Evolutionary conservation across 2,888 invertebrate species (phyloP), one percentile per base, ranked within the genome.

Genomic region (Nymphalis polychloros): DNA sequence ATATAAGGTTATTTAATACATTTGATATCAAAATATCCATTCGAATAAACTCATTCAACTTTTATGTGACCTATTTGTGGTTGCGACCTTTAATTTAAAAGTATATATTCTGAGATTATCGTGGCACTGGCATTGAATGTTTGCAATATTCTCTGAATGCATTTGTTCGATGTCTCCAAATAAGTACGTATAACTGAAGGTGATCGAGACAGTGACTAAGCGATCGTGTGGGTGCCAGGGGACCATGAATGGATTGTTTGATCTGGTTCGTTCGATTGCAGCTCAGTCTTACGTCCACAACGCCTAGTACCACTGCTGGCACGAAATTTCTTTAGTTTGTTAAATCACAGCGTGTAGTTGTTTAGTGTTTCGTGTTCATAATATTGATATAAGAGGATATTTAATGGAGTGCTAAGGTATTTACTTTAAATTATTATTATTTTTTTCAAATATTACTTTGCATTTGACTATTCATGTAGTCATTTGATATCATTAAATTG

Each of bases 101-200:
- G 27, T 55, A 23, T 23, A 61, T 55, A 67, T 65, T 59, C 64
- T 10, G 20, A 65, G 65, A 67, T 55, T 50, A 55, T 47, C 31
- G 61, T 62, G 60, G 55, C 8, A 59, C 72, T 80, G 87, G 76
- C 87, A 89, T 88, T 88, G 89, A 81, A 76, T 77, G 79, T 76
- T 79, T 76, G 77, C 79, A 80, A 71, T 76, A 72, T 83, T 83
- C 82, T 84, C 81, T 78, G 76, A 78, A 80, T 86, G 86, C 84
- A 86, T 85, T 84, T 82, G 81, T 82, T 77, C 82, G 87, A 83
- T 86, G 87, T 89, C 87, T 78, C 92, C 92, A 91, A 92, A 92
- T 92, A 92, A 84, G 92, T 91, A 88, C 88, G 86, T 87, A 85
- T 81, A 79, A 77, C 77, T 84, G 90, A 91, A 92, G 92, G 92